phyloP scores from a whole-genome alignment of 2,113 vertebrate species.

The Ptilorrhoa leucosticta region DNA sequence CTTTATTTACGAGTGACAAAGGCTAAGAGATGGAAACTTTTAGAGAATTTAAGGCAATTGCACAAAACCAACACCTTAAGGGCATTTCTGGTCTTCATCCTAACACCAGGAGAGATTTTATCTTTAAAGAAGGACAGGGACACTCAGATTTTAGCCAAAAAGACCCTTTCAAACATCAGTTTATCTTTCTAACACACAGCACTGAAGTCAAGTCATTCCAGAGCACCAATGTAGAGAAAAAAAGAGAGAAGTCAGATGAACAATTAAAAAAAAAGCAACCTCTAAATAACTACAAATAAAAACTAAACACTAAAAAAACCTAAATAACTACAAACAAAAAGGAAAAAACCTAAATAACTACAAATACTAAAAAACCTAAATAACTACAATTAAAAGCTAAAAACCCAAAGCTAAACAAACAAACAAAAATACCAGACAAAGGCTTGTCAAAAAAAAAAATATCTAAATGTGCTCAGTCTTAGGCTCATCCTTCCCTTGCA shows the following conservation, averaged over 20 bases:
- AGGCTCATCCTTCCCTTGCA: neutral
- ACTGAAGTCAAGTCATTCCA: neutral
- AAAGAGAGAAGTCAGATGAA: neutral
- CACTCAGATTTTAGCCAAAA: neutral
- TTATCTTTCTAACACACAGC: neutral
- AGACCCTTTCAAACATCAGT: neutral
- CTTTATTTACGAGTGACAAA: neutral
- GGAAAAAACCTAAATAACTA: neutral
- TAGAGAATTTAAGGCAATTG: constrained; percentile 39
- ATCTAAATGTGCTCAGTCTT: neutral
- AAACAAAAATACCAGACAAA: neutral
- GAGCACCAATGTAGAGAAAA: neutral
- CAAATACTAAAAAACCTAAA: neutral
- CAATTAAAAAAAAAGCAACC: neutral
- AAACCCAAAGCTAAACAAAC: neutral
- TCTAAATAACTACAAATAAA: neutral
- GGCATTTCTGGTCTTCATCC: neutral
- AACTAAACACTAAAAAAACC: neutral
- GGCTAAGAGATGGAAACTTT: neutral
- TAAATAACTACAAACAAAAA: neutral
- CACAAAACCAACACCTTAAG: neutral
- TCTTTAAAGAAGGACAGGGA: neutral
- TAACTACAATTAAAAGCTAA: neutral
- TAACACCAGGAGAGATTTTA: neutral
- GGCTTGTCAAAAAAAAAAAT: neutral